phyloP scores from a whole-genome alignment of 2,797 vertebrate genomes.

The Garrulus glandarius region DNA sequence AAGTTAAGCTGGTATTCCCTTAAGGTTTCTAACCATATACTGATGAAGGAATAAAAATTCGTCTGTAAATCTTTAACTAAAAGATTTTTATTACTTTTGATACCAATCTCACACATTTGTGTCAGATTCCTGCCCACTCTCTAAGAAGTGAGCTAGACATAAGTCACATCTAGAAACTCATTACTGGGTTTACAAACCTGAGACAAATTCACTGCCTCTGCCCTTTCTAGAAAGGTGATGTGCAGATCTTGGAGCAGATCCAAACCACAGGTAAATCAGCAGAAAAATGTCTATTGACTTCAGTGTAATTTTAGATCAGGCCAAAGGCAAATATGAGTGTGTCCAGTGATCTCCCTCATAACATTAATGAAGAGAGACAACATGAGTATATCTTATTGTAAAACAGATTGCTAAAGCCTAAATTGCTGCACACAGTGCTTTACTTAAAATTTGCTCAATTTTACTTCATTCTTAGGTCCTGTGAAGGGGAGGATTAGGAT shows the following conservation, averaged over 20 bases:
- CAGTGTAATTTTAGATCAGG: not conserved
- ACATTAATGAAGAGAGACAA: conserved; percentile 13
- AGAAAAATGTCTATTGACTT: not conserved
- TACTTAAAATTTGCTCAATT: not conserved
- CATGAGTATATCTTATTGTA: not conserved
- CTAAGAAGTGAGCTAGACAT: not conserved
- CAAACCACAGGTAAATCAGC: not conserved
- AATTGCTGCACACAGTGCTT: not conserved
- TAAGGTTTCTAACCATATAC: not conserved
- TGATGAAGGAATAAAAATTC: not conserved
- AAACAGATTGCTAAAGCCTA: not conserved
- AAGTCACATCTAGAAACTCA: not conserved
- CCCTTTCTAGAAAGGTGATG: not conserved
- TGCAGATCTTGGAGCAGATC: not conserved
- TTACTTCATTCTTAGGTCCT: not conserved
- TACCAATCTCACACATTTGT: not conserved
- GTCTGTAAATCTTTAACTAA: not conserved
- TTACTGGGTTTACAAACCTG: not conserved
- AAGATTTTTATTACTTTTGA: not conserved
- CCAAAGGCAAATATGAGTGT: not conserved
- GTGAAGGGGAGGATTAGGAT: not conserved
- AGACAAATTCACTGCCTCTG: not conserved
- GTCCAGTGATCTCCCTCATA: not conserved
- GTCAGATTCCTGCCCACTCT: not conserved
- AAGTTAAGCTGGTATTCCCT: not conserved